Base-by-base conservation (phyloP, 2,113 vertebrate species). In the Arenaria interpres region DNA sequence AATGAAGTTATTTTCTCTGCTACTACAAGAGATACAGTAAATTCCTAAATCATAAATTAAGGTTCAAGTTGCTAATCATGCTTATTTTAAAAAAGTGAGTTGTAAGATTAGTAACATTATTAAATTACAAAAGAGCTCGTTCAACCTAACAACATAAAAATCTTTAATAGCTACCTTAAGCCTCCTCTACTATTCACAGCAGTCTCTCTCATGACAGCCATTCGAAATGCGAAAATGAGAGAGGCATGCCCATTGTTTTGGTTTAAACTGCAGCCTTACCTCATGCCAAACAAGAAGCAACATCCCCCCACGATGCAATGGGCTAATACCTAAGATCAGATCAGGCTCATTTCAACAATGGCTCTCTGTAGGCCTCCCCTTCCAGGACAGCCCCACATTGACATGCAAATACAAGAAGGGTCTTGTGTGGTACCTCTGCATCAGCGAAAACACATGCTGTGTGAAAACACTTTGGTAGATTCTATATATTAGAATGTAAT, bases 1-100 rank as follows among this genome's bases (percentile, higher is more conserved):
- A 92, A 95, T 79, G 83, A 93, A 90, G 60, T 82, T 93, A 87
- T 73, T 94, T 92, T 83, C 48, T 85, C 69, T 79, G 48, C 60
- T 62, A 86, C 41, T 75, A 57, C 0, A 0, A 89, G 35, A 85
- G 45, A 89, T 45, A 75, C 11, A 82, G 35, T 45, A 92, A 91
- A 95, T 69, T 95, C 60, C 32, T 82, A 92, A 91, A 85, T 82
- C 48, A 46, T 66, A 93, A 93, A 87, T 84, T 89, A 87, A 76
- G 39, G 57, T 69, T 91, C 60, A 89, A 96, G 81, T 50, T 77
- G 30, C 64, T 92, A 90, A 93, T 87, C 25, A 57, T 8, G 22
- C 41, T 88, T 83, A 57, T 81, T 89, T 20, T 33, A 8, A 17
- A 56, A 74, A 86, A 78, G 51, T 54, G 56, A 90, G 63, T 89